Base-by-base conservation (phyloP, 2,113 vertebrate genomes). In the Alces alces region DNA sequence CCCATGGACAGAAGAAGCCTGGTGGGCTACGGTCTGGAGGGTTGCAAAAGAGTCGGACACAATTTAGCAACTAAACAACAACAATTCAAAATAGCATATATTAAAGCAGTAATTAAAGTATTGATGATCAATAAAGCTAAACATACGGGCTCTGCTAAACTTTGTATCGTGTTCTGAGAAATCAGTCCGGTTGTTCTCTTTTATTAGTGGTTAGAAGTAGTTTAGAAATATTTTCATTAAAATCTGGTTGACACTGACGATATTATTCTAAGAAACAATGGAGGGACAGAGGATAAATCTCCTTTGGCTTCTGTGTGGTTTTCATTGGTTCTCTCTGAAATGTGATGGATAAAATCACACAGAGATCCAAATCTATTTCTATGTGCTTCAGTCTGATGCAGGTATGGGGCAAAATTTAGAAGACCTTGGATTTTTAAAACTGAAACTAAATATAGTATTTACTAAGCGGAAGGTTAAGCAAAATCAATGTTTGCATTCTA, bases 31-130 rank as follows among this genome's bases (percentile, higher is more conserved):
- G 15, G 23, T 76, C 12, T 43, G 39, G 23, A 27, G 36, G 70
- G 12, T 76, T 43, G 39, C 11, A 27, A 76, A 27, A 76, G 70
- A 76, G 39, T 76, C 23, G 2, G 23, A 76, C 12, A 43, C 70
- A 43, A 39, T 27, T 76, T 76, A 76, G 39, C 39, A 76, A 76
- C 70, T 76, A 76, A 76, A 76, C 36, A 76, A 76, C 70, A 76
- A 27, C 39, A 76, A 76, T 27, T 96, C 50, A 91, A 89, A 95
- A 96, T 55, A 93, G 55, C 70, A 50, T 96, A 89, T 88, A 95
- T 96, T 91, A 91, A 95, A 97, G 88, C 52, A 45, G 76, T 89
- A 79, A 91, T 97, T 97, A 60, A 23, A 73, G 57, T 33, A 78
- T 30, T 78, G 45, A 64, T 86, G 90, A 82, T 93, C 86, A 55